Conservation (phyloP, 2,888 invertebrate species). For the Rutpela maculata region DNA sequence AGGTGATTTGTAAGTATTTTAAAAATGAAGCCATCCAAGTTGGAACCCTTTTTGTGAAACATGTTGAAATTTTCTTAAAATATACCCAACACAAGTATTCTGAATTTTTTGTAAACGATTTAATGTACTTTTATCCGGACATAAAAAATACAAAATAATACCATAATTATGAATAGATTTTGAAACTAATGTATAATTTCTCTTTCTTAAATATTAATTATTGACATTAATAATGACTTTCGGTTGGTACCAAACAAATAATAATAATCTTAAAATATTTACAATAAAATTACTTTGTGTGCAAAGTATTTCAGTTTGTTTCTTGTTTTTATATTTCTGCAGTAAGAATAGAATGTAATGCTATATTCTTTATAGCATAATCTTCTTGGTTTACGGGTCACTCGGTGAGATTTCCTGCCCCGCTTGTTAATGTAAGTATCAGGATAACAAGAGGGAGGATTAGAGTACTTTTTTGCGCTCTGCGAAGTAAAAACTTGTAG, state of each 20-base stretch:
- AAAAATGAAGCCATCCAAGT: too few species aligned
- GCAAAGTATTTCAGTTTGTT: neutral
- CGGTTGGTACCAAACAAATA: neutral
- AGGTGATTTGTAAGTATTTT: too few species aligned
- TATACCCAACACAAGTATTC: too few species aligned
- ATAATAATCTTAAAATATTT: neutral
- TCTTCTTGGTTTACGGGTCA: conserved; percentile 28
- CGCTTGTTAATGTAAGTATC: conserved; percentile 35
- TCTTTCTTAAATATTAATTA: too few species aligned
- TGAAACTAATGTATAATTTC: too few species aligned
- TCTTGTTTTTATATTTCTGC: neutral
- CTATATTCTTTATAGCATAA: conserved; percentile 23
- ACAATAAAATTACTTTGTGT: neutral
- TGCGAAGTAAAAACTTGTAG: conserved; percentile 24
- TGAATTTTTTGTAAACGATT: too few species aligned
- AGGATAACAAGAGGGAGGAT: conserved; percentile 34
- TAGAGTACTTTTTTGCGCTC: conserved; percentile 28
- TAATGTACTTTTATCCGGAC: too few species aligned
- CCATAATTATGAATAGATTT: too few species aligned
- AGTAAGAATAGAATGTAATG: conserved; percentile 4
- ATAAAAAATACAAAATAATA: too few species aligned
- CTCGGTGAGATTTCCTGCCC: conserved; percentile 29
- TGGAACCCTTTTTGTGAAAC: too few species aligned
- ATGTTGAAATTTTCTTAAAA: too few species aligned
- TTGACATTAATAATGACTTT: too few species aligned